Conservation (phyloP, 2,797 vertebrate genomes). For the Hybognathus amarus region DNA sequence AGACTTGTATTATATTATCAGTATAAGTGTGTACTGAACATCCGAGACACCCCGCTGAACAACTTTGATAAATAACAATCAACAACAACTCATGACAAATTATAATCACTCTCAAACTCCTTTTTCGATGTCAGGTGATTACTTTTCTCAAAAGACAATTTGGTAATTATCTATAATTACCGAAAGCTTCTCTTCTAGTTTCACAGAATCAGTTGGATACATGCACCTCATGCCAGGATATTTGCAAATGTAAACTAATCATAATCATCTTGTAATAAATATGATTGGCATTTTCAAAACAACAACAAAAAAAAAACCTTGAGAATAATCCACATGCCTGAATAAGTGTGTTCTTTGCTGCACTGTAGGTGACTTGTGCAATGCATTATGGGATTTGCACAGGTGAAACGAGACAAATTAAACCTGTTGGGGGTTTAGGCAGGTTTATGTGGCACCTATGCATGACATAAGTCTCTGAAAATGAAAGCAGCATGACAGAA, state of each 20-base stretch:
- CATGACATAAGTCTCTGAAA: slow-evolving; percentile 71
- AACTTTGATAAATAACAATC: slow-evolving; percentile 33
- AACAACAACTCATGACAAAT: slow-evolving; percentile 32
- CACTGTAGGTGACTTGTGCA: slow-evolving; percentile 41
- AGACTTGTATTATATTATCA: neutral
- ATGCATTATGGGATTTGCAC: slow-evolving; percentile 69
- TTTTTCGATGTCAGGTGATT: slow-evolving; percentile 27
- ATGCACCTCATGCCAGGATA: slow-evolving; percentile 29
- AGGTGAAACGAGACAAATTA: slow-evolving; percentile 66
- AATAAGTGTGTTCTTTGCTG: neutral
- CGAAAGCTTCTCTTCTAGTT: slow-evolving; percentile 15
- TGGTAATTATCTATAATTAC: slow-evolving; percentile 43
- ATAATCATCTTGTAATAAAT: slow-evolving; percentile 40
- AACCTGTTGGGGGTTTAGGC: slow-evolving; percentile 59
- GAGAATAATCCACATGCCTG: neutral
- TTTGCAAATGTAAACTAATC: slow-evolving; percentile 40
- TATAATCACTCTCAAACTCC: slow-evolving; percentile 34
- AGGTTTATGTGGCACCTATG: slow-evolving; percentile 74
- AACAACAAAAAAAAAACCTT: neutral
- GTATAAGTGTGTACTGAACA: slow-evolving; percentile 15
- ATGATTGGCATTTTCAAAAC: slow-evolving; percentile 28
- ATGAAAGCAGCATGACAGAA: slow-evolving; percentile 70
- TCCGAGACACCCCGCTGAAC: slow-evolving; percentile 23
- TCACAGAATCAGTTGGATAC: slow-evolving; percentile 30
- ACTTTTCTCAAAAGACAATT: slow-evolving; percentile 37